These are phyloP conservation scores for Falco biarmicus DNA, from an alignment of 2,797 vertebrate genomes.

Conservation along the genomic window DNA sequence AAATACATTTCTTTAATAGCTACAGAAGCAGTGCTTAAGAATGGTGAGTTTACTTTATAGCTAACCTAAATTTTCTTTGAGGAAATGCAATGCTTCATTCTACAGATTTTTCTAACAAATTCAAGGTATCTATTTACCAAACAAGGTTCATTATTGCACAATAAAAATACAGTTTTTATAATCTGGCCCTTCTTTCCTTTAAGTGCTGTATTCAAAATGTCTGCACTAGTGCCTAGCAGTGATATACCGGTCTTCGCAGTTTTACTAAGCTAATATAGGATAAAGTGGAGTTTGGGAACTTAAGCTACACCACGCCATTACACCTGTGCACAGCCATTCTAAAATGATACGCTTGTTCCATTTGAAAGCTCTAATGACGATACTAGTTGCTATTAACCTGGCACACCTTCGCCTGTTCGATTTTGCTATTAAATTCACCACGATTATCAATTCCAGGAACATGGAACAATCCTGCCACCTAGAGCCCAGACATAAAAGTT, in stretches of 20 bases:
- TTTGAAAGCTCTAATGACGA: neutral
- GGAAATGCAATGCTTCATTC: neutral
- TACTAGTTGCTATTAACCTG: neutral
- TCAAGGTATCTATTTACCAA: fast-evolving
- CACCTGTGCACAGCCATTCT: neutral
- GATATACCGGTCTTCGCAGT: neutral
- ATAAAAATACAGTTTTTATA: neutral
- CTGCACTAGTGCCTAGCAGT: neutral
- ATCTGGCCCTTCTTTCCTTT: neutral
- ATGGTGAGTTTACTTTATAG: neutral
- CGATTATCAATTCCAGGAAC: neutral
- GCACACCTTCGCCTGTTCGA: neutral
- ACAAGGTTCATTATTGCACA: neutral
- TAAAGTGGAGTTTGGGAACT: neutral
- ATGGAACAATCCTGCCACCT: constrained; percentile 66
- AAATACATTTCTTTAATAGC: neutral
- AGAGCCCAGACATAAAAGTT: neutral
- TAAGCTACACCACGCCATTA: neutral
- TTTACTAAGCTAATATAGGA: neutral
- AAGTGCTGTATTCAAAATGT: neutral
- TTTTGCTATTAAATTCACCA: neutral
- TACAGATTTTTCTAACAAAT: neutral
- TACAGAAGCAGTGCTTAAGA: neutral
- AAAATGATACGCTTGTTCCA: neutral
- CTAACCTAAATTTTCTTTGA: neutral